Evolutionary conservation across 1,140 invertebrate genomes (phyloP).

Genomic region (Capitella teleta): DNA sequence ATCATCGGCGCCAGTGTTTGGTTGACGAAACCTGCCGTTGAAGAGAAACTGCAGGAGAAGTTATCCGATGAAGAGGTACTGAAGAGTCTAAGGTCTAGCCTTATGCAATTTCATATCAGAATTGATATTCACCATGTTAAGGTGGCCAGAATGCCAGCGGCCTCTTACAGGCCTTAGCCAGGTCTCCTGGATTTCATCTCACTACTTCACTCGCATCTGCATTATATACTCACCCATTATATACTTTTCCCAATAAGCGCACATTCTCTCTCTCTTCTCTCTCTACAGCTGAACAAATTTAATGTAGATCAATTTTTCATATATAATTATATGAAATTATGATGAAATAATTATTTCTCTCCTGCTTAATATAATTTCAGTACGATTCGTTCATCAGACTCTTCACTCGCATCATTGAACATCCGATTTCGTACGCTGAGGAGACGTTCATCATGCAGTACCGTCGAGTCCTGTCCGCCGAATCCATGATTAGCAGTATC

Average conservation of each 20-base stretch:
- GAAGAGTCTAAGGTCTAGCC: too few species aligned
- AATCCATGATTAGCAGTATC: neutral
- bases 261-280: neutral
- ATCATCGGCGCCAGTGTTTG: too few species aligned
- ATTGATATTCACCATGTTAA: neutral
- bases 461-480: conserved; percentile 35
- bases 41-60: too few species aligned
- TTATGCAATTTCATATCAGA: too few species aligned
- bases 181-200: neutral
- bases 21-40: too few species aligned
- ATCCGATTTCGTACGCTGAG: conserved; percentile 52
- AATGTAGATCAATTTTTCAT: neutral
- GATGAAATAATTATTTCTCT: neutral
- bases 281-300: neutral
- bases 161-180: neutral
- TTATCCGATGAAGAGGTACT: too few species aligned
- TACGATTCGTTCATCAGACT: conserved; percentile 62
- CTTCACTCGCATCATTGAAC: conserved; percentile 57
- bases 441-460: conserved; percentile 63
- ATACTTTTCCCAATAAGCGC: neutral
- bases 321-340: neutral
- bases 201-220: neutral
- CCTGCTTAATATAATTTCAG: conserved; percentile 26
- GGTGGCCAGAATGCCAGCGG: neutral
- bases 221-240: neutral